A percentile compares a stretch with the other conserved stretches of the same genome.
Evolutionary conservation across 2,888 invertebrate genomes (phyloP).

Genomic region (Caenorhabditis drosophilae): DNA sequence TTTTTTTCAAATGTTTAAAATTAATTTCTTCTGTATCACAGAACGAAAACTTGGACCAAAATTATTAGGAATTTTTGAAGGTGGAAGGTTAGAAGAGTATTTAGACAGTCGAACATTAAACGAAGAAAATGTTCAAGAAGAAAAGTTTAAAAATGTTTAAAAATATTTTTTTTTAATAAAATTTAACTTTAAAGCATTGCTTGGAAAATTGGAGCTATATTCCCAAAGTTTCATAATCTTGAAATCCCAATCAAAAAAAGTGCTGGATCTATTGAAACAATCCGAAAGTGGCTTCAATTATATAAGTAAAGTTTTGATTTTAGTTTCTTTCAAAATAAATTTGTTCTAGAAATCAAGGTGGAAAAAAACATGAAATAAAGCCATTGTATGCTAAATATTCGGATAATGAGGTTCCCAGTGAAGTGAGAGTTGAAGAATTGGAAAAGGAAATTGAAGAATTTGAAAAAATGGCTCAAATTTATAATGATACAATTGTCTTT

Average conservation of each 20-base stretch:
- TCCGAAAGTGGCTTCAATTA: conserved; percentile 12
- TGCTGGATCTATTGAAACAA: conserved; percentile 7
- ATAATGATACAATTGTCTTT: conserved; percentile 23
- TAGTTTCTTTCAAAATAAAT: too few species aligned
- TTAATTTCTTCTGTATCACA: too few species aligned
- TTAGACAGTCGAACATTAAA: conserved; percentile 74
- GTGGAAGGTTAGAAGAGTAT: conserved; percentile 91
- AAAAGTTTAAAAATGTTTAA: too few species aligned
- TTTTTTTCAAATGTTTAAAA: too few species aligned
- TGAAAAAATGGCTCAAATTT: conserved; percentile 11
- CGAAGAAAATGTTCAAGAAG: too few species aligned
- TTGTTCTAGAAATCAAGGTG: conserved; percentile 8
- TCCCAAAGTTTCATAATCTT: conserved; percentile 14
- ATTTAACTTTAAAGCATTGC: not conserved
- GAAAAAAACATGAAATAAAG: conserved; percentile 7
- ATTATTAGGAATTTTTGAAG: conserved; percentile 90
- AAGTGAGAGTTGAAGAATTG: conserved; percentile 8
- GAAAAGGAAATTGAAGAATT: conserved; percentile 15
- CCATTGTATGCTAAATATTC: conserved; percentile 10
- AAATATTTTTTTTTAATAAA: not conserved
- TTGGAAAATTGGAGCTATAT: not conserved
- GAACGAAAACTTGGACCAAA: conserved; percentile 90
- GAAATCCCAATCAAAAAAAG: conserved; percentile 19
- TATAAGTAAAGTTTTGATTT: too few species aligned
- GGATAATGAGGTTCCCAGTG: not conserved